phyloP scores from a whole-genome alignment of 2,888 invertebrate genomes.

The Spisula solida region DNA sequence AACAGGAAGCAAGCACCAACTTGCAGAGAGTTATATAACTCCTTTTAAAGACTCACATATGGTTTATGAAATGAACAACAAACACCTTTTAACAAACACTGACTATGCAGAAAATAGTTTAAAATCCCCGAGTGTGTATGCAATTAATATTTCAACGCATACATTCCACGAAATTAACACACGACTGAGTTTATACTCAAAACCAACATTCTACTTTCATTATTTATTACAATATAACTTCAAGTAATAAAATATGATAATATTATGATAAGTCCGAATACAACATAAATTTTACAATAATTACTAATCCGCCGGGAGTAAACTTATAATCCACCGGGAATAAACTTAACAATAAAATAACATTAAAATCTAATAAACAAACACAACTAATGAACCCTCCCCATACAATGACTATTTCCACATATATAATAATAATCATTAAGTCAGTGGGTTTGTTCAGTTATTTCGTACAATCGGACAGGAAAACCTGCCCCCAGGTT shows the following conservation, averaged over 20 bases:
- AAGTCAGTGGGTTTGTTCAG: not conserved
- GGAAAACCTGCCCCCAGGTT: not conserved
- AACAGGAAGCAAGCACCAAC: no score
- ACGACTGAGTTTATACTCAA: not conserved
- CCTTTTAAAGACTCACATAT: no score
- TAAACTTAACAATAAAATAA: not conserved
- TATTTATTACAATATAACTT: not conserved
- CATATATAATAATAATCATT: not conserved
- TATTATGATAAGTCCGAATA: not conserved
- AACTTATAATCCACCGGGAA: not conserved
- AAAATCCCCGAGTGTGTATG: not conserved
- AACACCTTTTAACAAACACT: not conserved
- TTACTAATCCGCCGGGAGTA: not conserved
- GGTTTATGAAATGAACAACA: no score
- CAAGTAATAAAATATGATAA: not conserved
- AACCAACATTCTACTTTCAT: not conserved
- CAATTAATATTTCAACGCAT: not conserved
- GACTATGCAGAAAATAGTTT: not conserved
- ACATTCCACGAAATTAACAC: not conserved
- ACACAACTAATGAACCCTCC: not conserved
- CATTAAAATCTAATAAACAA: constrained; percentile 22
- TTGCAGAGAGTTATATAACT: no score
- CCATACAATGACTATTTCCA: not conserved
- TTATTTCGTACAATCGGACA: not conserved
- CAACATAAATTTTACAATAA: not conserved